Base-by-base conservation (phyloP, 2,888 invertebrate species). In the Drosophila nigricruria region DNA sequence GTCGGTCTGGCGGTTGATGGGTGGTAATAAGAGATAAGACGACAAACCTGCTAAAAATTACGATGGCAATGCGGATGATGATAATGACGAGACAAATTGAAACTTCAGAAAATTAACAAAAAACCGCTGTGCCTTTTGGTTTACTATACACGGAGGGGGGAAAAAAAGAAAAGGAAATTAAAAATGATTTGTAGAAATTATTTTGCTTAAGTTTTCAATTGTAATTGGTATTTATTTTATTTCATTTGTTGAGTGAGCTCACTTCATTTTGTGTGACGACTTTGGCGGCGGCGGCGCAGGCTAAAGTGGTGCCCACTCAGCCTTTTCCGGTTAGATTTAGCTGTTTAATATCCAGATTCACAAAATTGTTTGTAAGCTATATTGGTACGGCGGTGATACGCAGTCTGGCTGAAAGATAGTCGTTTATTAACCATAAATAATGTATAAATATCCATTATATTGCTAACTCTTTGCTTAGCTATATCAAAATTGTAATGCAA, bases 181-280 rank as follows among this genome's bases (percentile, higher is more conserved):
- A 27, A 57, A 45, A 65, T 53, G n/a, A 52, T 9, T 42, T n/a
- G 25, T 25, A 50, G 43, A n/a, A 18, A 49, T 49, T 20, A n/a
- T 45, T 47, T 43, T 30, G 36, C 36, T 60, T 16, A 20, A 40
- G n/a, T 36, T 49, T 53, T 30, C 20, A 6, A 18, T 50, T 47
- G 9, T 52, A 45, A 42, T 66, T 70, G 43, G n/a, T n/a, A n/a
- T n/a, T n/a, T n/a, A 34, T 27, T 52, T 62, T 62, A 32, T 49
- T 59, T 50, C 65, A 18, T 34, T 56, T 56, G 52, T 77, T 66
- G 50, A 66, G 40, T 54, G 30, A 12, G 43, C 87, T 82, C 70
- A 84, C 89, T 86, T 89, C 83, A 84, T 84, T 80, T 89, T 89
- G 82, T 82, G 62, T 79, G 70, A 72, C 61, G 57, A 76, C 79